A percentile compares a stretch with the other conserved stretches of the same genome.
Evolutionary conservation across 2,797 vertebrate species (phyloP).

Genomic region (Chelidonichthys spinosus): DNA sequence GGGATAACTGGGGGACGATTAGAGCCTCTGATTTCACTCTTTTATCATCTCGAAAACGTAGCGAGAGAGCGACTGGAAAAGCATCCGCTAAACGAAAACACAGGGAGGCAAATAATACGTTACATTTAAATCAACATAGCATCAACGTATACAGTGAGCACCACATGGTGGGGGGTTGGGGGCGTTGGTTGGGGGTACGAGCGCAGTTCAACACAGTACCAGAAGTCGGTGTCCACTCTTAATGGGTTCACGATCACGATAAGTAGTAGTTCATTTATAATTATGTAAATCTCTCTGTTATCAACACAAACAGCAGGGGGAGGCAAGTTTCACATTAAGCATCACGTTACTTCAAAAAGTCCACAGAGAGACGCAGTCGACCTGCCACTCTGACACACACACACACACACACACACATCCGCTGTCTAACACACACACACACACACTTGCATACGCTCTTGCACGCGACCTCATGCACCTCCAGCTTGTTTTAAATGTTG

Average conservation of each 20-base stretch:
- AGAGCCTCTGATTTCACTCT: constrained; percentile 72
- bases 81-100: constrained; percentile 48
- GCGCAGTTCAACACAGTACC: constrained; percentile 78
- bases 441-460: constrained; percentile 20
- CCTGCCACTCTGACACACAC: constrained; percentile 58
- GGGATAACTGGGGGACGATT: constrained; percentile 69
- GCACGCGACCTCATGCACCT: constrained; percentile 29
- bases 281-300: constrained; percentile 79
- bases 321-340: constrained; percentile 72
- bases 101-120: constrained; percentile 56
- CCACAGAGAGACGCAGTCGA: constrained; percentile 58
- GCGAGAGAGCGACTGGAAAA: constrained; percentile 49
- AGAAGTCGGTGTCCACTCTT: constrained; percentile 73
- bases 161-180: constrained; percentile 38
- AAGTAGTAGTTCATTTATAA: constrained; percentile 77
- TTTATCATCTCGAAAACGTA: constrained; percentile 61
- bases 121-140: constrained; percentile 67
- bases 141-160: constrained; percentile 72
- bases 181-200: constrained; percentile 40
- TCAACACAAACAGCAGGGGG: constrained; percentile 78
- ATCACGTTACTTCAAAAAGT: constrained; percentile 67
- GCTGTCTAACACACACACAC: constrained; percentile 9
- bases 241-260: constrained; percentile 79
- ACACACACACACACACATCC: constrained; percentile 35
- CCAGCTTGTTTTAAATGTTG: constrained; percentile 17